These are phyloP conservation scores for Novumbra hubbsi DNA, from an alignment of 2,797 vertebrate species.

Conservation along the genomic window DNA sequence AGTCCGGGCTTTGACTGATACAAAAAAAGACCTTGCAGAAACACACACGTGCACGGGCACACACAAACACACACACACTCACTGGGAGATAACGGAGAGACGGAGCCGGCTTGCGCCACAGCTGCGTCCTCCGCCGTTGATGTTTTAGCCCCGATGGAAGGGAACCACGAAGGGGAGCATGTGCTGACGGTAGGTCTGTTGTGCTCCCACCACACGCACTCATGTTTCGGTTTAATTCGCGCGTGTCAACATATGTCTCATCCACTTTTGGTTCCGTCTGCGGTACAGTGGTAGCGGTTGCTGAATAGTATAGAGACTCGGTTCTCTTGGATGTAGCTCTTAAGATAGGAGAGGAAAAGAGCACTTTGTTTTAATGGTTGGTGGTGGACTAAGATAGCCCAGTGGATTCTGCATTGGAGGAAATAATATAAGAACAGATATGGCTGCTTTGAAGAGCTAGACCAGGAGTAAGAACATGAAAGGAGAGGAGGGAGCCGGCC, in stretches of 20 bases:
- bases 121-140: constrained; percentile 38
- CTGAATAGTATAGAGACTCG: not conserved
- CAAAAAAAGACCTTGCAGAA: not conserved
- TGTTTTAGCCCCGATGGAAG: constrained; percentile 70
- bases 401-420: constrained; percentile 27
- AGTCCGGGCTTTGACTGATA: constrained; percentile 1
- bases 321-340: not conserved
- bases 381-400: constrained; percentile 3
- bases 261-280: not conserved
- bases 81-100: constrained; percentile 38
- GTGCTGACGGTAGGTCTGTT: constrained; percentile 65
- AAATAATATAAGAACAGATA: constrained; percentile 44
- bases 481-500: not conserved
- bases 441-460: constrained; percentile 62
- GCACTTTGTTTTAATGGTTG: not conserved
- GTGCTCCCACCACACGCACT: not conserved
- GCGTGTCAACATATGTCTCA: constrained; percentile 19
- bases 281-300: constrained; percentile 28
- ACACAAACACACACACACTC: constrained; percentile 2
- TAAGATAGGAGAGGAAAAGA: not conserved
- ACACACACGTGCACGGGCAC: not conserved
- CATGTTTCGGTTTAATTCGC: constrained; percentile 23
- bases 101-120: constrained; percentile 35
- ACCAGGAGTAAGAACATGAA: constrained; percentile 40
- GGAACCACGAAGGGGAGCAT: constrained; percentile 63